Base-by-base conservation (phyloP, 2,888 invertebrate genomes). In the Rhyacophila evoluta region DNA sequence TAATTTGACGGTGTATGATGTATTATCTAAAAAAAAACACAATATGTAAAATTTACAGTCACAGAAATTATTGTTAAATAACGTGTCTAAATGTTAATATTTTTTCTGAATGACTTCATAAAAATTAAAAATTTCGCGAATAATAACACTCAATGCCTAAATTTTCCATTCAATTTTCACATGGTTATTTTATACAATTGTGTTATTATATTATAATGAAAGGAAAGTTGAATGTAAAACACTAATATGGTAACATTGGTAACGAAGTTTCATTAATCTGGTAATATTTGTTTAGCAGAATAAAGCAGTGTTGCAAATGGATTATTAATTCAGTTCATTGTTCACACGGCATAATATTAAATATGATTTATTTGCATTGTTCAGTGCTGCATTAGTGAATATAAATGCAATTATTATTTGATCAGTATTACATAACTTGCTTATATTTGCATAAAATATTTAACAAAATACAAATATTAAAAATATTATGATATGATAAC, bases 311-410 rank as follows among this genome's bases (percentile, higher is more conserved):
- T 55, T 55, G 55, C 55, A 55, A 55, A 55, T 55, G 55, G 55
- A 55, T 55, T 55, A 55, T 55, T 55, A 55, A 55, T 55, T 55
- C 55, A 55, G 55, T 55, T 55, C 55, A 55, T 55, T 55, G 55
- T 55, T 55, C 55, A 55, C 55, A 55, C 55, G 55, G 55, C 55
- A 55, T 55, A 55, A 55, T 55, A 55, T 55, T 55, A 55, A 55
- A 55, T 19, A 55, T 55, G 55, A 55, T 55, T 55, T 55, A 55
- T 55, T 55, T 55, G 55, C 55, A 55, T 55, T 55, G 55, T 25
- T 12, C 55, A 55, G 55, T 19, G 55, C 15, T 55, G 55, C 55
- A 55, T 25, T 55, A 55, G 55, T 55, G 25, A 55, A 15, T 55
- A 55, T 10, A 55, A 55, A 55, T 19, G 55, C 55, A 55, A 19